Evolutionary conservation across 2,888 invertebrate genomes (phyloP).

Genomic region (Chalcis sispes): DNA sequence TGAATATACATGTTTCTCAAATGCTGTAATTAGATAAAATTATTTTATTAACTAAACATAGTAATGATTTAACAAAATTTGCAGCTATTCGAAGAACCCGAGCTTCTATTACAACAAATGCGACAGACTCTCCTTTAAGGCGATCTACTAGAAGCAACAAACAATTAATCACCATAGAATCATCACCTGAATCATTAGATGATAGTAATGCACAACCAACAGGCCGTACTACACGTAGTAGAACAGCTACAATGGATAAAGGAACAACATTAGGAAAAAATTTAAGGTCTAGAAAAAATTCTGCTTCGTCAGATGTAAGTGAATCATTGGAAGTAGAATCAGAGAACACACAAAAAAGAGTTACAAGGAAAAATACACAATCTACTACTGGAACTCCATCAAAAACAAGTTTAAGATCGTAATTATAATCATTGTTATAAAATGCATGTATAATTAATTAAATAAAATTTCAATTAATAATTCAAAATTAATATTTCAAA

Average conservation of each 20-base stretch:
- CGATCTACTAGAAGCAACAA: conserved; percentile 47
- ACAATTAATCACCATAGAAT: conserved; percentile 14
- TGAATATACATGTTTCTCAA: too few relatives aligned
- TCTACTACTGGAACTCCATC: conserved; percentile 44
- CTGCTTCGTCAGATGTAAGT: conserved; percentile 53
- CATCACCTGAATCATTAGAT: conserved; percentile 54
- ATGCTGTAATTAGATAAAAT: too few relatives aligned
- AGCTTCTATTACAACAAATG: conserved; percentile 13
- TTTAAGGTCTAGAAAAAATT: conserved; percentile 54
- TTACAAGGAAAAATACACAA: conserved; percentile 38
- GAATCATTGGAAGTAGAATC: conserved; percentile 46
- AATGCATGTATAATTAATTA: neutral
- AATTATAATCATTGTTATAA: conserved; percentile 15
- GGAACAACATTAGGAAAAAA: conserved; percentile 18
- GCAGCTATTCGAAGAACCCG: conserved; percentile 46
- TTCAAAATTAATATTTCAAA: neutral
- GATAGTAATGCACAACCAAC: conserved; percentile 9
- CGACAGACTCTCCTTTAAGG: conserved; percentile 50
- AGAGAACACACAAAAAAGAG: conserved; percentile 35
- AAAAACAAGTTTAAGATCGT: conserved; percentile 49
- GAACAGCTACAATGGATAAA: conserved; percentile 50
- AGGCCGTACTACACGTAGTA: conserved; percentile 47
- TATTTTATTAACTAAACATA: neutral
- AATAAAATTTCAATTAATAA: neutral
- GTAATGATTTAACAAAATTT: neutral